phyloP scores from a whole-genome alignment of 2,888 invertebrate species.

The Drosophila falleni region DNA sequence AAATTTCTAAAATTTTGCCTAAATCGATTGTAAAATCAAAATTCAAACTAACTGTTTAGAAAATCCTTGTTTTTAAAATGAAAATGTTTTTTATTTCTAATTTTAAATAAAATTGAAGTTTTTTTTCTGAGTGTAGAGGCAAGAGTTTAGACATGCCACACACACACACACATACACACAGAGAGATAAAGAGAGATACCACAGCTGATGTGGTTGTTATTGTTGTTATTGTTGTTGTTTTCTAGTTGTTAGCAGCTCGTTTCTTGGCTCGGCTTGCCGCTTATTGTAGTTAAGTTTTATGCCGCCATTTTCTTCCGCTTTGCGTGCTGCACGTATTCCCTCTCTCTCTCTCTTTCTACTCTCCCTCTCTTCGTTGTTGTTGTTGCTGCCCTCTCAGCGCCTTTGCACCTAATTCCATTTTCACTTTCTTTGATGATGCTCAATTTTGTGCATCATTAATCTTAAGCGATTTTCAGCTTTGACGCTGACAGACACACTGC shows the following conservation, averaged over 20 bases:
- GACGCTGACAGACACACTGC: constrained; percentile 58
- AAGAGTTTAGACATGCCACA: constrained; percentile 26
- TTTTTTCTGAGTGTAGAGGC: neutral
- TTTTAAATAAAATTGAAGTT: too few species aligned
- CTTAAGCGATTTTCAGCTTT: constrained; percentile 79
- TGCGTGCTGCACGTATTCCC: constrained; percentile 70
- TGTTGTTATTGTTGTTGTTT: constrained; percentile 47
- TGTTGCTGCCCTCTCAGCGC: constrained; percentile 23
- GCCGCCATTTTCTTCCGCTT: constrained; percentile 71
- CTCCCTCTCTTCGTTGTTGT: neutral
- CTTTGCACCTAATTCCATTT: constrained; percentile 80
- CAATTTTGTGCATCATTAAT: constrained; percentile 81
- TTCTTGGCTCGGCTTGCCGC: constrained; percentile 55
- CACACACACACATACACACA: constrained; percentile 6
- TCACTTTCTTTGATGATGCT: constrained; percentile 80
- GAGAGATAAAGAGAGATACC: constrained; percentile 2
- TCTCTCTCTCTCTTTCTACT: neutral
- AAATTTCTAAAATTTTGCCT: too few species aligned
- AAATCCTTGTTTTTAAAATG: too few species aligned
- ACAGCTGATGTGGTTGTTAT: constrained; percentile 38
- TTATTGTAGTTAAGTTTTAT: constrained; percentile 78
- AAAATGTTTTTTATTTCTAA: too few species aligned
- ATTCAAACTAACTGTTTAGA: too few species aligned
- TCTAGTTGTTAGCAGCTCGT: constrained; percentile 64
- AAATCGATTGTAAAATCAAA: too few species aligned